Percentiles rank a stretch among this genome's conserved stretches.
These are phyloP conservation scores for Gyrodactylus bullatarudis DNA, from an alignment of 1,140 invertebrate species.

Conservation along the genomic window DNA sequence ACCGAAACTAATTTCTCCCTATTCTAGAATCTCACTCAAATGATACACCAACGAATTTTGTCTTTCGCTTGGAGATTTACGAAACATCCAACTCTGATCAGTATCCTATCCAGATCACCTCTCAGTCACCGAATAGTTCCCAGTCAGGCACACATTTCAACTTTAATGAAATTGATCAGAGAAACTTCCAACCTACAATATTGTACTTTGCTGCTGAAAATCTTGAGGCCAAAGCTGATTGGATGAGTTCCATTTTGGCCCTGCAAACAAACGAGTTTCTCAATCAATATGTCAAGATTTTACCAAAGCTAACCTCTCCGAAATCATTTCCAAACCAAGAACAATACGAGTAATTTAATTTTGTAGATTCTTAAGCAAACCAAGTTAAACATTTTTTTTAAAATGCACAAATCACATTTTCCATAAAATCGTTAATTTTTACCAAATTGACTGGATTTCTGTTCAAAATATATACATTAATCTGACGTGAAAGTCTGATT, in stretches of 20 bases:
- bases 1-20: no score
- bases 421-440: no score
- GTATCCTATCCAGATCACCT: no score
- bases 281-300: neutral
- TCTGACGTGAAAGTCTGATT: no score
- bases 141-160: neutral
- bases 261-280: neutral
- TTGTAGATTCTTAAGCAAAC: no score
- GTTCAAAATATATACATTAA: no score
- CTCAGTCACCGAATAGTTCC: neutral
- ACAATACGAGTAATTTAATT: neutral
- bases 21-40: neutral
- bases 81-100: neutral
- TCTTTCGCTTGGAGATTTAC: neutral
- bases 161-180: neutral
- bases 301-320: neutral
- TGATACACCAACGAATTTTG: neutral
- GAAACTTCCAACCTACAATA: neutral
- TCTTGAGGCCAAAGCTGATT: neutral
- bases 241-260: neutral
- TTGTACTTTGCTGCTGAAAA: neutral
- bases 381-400: no score
- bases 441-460: no score
- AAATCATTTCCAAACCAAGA: neutral
- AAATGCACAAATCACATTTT: no score